These are phyloP conservation scores for Habropoda laboriosa DNA, from an alignment of 1,140 invertebrate genomes.

Conservation along the genomic window DNA sequence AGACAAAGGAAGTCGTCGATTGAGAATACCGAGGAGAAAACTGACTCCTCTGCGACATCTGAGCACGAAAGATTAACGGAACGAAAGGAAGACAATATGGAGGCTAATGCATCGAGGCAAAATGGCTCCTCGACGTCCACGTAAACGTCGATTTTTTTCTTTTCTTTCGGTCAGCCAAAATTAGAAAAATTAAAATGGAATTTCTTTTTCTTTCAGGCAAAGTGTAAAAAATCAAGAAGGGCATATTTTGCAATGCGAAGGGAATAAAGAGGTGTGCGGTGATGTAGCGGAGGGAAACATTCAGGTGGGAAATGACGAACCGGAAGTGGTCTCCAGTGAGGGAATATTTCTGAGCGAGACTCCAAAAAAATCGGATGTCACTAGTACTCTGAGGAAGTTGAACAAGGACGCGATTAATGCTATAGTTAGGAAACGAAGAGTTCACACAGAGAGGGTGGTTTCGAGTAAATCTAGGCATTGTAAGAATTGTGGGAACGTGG, in stretches of 20 bases:
- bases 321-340: neutral
- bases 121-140: neutral
- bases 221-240: neutral
- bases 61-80: constrained; percentile 4
- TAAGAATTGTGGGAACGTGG: neutral
- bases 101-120: neutral
- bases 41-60: neutral
- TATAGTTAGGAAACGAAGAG: neutral
- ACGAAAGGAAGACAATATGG: neutral
- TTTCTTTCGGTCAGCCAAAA: neutral
- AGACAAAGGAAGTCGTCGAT: constrained; percentile 4
- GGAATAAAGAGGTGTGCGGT: neutral
- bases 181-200: neutral
- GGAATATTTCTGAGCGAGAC: neutral
- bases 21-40: neutral
- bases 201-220: neutral
- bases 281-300: neutral
- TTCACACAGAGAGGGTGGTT: neutral
- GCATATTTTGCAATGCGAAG: neutral
- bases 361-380: constrained; percentile 12
- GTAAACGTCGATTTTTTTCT: neutral
- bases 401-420: constrained; percentile 46
- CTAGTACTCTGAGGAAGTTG: constrained; percentile 33
- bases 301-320: neutral
- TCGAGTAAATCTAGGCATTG: neutral